Conservation (phyloP, 2,888 invertebrate species). For the Palloptera scutellata region DNA sequence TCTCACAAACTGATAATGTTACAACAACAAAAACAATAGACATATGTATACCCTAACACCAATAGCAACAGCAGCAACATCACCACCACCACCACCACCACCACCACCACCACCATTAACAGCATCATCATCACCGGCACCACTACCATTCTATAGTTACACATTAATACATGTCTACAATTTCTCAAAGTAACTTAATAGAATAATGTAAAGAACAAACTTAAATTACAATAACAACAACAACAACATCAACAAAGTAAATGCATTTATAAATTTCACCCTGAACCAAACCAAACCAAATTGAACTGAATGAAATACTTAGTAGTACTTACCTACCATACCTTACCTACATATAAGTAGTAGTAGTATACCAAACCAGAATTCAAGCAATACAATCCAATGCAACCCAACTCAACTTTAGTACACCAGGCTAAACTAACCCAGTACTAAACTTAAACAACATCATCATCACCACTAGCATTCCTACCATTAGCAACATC, state of each 20-base stretch:
- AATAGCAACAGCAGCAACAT: not conserved
- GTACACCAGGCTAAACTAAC: no score
- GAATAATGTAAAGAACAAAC: slow-evolving; percentile 46
- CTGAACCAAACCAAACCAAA: slow-evolving; percentile 31
- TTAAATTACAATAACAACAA: slow-evolving; percentile 36
- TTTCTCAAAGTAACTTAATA: slow-evolving; percentile 51
- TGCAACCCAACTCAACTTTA: not conserved
- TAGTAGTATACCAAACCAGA: slow-evolving; percentile 12
- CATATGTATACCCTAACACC: not conserved
- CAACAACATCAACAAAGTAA: slow-evolving; percentile 19
- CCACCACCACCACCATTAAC: not conserved
- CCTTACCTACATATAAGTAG: no score
- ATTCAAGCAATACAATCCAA: not conserved
- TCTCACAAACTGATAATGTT: slow-evolving; percentile 22
- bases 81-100: not conserved
- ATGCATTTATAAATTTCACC: slow-evolving; percentile 27
- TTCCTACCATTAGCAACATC: no score
- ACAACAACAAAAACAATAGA: not conserved
- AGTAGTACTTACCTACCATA: no score
- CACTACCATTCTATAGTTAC: slow-evolving; percentile 28
- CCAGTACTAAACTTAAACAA: no score
- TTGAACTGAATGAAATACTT: slow-evolving; percentile 35
- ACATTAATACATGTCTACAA: slow-evolving; percentile 52
- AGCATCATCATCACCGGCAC: not conserved
- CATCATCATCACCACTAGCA: no score